phyloP scores from a whole-genome alignment of 2,797 vertebrate species.

The Hirundo rustica region DNA sequence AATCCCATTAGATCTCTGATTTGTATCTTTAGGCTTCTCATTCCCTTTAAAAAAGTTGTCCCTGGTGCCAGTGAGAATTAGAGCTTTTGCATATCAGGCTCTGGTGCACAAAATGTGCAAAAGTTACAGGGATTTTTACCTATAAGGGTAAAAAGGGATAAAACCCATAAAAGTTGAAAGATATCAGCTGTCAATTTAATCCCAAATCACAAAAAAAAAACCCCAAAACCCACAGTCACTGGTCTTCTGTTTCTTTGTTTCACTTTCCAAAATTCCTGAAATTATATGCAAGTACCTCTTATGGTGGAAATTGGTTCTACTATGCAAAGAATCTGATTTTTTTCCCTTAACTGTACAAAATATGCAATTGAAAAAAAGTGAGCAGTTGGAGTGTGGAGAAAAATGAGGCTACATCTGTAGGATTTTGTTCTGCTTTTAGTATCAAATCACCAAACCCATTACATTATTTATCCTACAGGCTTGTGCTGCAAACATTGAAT shows the following conservation, averaged over 20 bases:
- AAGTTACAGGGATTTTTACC: not conserved
- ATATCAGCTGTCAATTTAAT: conserved; percentile 41
- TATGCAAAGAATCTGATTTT: conserved; percentile 62
- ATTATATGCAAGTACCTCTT: conserved; percentile 70
- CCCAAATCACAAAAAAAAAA: not conserved
- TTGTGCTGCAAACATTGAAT: conserved; percentile 67
- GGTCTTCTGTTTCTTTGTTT: conserved; percentile 46
- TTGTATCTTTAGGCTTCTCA: not conserved
- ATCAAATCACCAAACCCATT: conserved; percentile 78
- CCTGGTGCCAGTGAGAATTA: not conserved
- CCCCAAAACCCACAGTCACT: not conserved
- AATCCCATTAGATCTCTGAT: not conserved
- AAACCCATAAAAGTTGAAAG: not conserved
- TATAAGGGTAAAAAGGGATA: not conserved
- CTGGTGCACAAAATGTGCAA: not conserved
- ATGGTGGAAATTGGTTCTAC: conserved; percentile 56
- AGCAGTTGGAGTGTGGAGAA: conserved; percentile 69
- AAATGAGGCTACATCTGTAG: conserved; percentile 74
- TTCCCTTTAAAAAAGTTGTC: not conserved
- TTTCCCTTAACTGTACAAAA: conserved; percentile 60
- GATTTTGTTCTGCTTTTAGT: conserved; percentile 77
- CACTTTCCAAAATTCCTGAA: conserved; percentile 64
- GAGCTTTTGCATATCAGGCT: not conserved
- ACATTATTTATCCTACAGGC: conserved; percentile 79
- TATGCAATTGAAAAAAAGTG: conserved; percentile 60